phyloP scores from a whole-genome alignment of 1,140 invertebrate species.

The Euwallacea similis region DNA sequence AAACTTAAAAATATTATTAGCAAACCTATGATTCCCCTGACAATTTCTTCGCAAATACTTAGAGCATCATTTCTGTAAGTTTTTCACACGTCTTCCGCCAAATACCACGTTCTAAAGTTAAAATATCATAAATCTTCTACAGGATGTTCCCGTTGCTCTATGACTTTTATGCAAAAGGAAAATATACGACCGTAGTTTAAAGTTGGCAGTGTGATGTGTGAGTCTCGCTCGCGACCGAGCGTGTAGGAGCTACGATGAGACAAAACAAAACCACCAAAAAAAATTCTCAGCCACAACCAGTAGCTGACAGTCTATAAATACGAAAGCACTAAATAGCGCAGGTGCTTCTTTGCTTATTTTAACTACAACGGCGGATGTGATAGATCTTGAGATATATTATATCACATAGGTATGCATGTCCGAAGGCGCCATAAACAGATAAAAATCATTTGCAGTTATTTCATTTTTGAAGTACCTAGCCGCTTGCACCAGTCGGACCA shows the following conservation, averaged over 20 bases:
- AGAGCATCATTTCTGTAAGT: background rate
- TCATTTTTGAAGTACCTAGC: too few relatives aligned
- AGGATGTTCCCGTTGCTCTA: constrained; percentile 7
- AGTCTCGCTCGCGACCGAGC: background rate
- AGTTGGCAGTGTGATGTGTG: constrained; percentile 6
- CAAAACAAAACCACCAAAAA: constrained; percentile 19
- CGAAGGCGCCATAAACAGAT: too few relatives aligned
- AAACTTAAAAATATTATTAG: too few relatives aligned
- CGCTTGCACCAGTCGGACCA: too few relatives aligned
- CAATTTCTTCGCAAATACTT: background rate
- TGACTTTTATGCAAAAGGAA: constrained; percentile 8
- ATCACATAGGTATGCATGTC: too few relatives aligned
- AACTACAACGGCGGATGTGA: too few relatives aligned
- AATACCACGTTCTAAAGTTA: background rate
- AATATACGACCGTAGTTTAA: constrained; percentile 15
- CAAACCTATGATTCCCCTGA: too few relatives aligned
- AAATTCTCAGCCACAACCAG: too few relatives aligned
- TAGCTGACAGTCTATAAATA: constrained; percentile 23
- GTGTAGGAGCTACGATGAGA: constrained; percentile 6
- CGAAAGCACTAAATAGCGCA: constrained; percentile 35
- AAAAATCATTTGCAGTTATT: too few relatives aligned
- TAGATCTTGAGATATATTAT: too few relatives aligned
- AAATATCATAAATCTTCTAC: constrained; percentile 17
- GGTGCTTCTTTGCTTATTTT: constrained; percentile 37
- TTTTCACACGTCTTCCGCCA: background rate